Evolutionary conservation across 2,888 invertebrate species (phyloP).

Genomic region (Rotaria sp.): DNA sequence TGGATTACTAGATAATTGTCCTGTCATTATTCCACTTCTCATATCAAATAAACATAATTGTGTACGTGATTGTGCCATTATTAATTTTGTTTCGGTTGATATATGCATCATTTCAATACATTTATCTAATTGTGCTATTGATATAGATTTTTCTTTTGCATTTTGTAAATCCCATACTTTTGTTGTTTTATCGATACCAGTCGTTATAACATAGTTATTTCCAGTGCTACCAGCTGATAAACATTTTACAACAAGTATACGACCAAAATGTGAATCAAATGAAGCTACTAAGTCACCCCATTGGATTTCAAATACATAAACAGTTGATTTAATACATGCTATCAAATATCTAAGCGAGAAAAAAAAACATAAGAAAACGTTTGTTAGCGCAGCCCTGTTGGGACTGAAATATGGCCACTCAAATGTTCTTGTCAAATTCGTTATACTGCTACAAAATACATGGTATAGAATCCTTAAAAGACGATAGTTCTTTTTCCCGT

Average conservation of each 20-base stretch:
- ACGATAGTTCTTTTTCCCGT: no score
- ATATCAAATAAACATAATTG: constrained; percentile 92
- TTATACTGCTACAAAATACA: no score
- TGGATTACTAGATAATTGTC: constrained; percentile 65
- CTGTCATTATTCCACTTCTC: constrained; percentile 70
- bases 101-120: no score
- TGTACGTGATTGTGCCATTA: constrained; percentile 83
- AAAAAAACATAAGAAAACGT: no score
- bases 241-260: constrained; percentile 89
- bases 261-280: constrained; percentile 88
- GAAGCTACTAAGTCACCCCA: constrained; percentile 74
- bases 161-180: no score
- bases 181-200: constrained; percentile 90
- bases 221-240: constrained; percentile 75
- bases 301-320: constrained; percentile 84
- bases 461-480: no score
- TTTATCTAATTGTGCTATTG: no score
- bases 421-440: no score
- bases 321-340: constrained; percentile 82
- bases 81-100: constrained; percentile 71
- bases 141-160: no score
- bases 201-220: constrained; percentile 70
- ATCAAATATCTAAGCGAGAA: constrained; percentile 56
- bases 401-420: no score
- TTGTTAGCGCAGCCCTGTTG: no score